Evolutionary conservation across 2,888 invertebrate species (phyloP).

Genomic region (Crepidodera aurea): DNA sequence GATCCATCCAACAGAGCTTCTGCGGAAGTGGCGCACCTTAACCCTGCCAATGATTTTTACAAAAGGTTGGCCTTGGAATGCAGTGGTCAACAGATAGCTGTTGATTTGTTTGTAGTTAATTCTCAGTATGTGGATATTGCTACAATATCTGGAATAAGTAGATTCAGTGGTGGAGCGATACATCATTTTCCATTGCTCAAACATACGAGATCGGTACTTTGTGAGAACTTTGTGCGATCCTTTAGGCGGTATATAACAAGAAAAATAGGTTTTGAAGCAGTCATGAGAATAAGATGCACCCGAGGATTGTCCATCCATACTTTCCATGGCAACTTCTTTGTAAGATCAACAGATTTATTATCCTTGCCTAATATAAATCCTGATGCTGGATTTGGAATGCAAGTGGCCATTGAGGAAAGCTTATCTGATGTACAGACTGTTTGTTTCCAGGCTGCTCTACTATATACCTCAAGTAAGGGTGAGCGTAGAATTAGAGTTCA

Average conservation of each 20-base stretch:
- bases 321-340: conserved; percentile 99
- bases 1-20: conserved; percentile 85
- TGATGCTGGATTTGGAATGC: conserved; percentile 98
- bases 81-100: conserved; percentile 94
- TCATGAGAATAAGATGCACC: conserved; percentile 95
- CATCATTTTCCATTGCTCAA: conserved; percentile 92
- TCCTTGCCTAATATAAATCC: conserved; percentile 97
- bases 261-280: conserved; percentile 98
- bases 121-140: conserved; percentile 94
- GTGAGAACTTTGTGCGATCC: conserved; percentile 78
- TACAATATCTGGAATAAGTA: conserved; percentile 88
- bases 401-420: conserved; percentile 93
- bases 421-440: conserved; percentile 85
- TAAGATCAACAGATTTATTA: conserved; percentile 94
- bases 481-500: conserved; percentile 98
- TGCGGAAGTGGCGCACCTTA: conserved; percentile 85
- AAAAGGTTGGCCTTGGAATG: conserved; percentile 96
- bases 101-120: conserved; percentile 94
- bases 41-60: conserved; percentile 97
- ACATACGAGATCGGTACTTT: conserved; percentile 72
- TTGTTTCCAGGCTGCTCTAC: conserved; percentile 96
- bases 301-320: conserved; percentile 94
- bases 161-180: conserved; percentile 91
- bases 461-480: conserved; percentile 93
- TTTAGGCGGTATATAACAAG: conserved; percentile 90